Base-by-base conservation (phyloP, 2,113 vertebrate genomes). In the Apeltes quadracus region DNA sequence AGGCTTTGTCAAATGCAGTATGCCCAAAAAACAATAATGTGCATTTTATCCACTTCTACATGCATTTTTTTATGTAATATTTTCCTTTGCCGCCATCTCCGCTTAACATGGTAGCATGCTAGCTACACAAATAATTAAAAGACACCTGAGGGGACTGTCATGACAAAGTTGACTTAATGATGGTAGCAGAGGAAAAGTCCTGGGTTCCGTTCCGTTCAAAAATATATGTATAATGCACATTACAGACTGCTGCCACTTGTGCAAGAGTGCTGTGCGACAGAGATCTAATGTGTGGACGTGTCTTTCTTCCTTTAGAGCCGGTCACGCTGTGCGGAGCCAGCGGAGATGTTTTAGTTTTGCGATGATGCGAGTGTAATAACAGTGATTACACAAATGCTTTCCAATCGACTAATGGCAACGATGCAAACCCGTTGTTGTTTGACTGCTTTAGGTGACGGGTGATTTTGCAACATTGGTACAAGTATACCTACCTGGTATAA, bases 401-500 rank as follows among this genome's bases (percentile, higher is more conserved):
- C 16, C 41, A 58, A 44, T 23, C 29, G 5, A 61, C 39, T 59
- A 27, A 59, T 63, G 25, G 2, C 20, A 23, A 18, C 16, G 36
- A 59, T 0, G 7, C 3, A 65, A 46, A 57, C 6, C 25, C 64
- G 48, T 56, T 32, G 9, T 41, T n/a, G 14, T 32, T 9, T 29
- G 54, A 5, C 6, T 15, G 4, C 48, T 23, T 18, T 13, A 6
- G 27, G 7, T 54, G 41, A 46, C 56, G 38, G 54, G 65, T 43
- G 59, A 59, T 46, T 43, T 7, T 64, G 14, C 8, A 59, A 50
- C 51, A 27, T 22, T 39, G 20, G 32, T 34, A 34, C 32, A 34
- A 66, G 34, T 63, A 16, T 61, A 62, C 53, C 72, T 54, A 67
- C 10, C 15, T 29, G 34, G 29, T 50, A 8, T 69, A 20, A 43